A percentile compares a stretch with the other conserved stretches of the same genome.
These are phyloP conservation scores for Aurelia sp. DNA, from an alignment of 30 jellyfish, hydroid and myxozoan genomes.

Conservation along the genomic window DNA sequence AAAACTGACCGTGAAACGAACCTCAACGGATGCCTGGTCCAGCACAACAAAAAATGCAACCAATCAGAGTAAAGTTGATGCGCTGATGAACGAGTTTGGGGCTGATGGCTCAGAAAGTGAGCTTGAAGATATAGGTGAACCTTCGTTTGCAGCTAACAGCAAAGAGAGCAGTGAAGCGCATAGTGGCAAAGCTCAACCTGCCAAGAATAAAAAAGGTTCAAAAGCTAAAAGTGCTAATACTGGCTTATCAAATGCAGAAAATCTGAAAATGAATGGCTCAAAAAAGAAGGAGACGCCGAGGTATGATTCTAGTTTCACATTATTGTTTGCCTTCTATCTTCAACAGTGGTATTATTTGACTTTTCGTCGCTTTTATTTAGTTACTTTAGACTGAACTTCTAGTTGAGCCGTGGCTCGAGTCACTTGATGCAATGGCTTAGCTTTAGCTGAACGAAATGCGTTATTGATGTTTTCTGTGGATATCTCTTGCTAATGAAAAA, in stretches of 20 bases:
- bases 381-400: too few species aligned
- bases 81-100: constrained; percentile 76
- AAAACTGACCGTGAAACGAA: constrained; percentile 80
- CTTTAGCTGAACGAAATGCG: too few species aligned
- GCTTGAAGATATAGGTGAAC: constrained; percentile 59
- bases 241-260: constrained; percentile 12
- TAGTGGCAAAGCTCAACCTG: background rate
- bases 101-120: constrained; percentile 73
- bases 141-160: constrained; percentile 14
- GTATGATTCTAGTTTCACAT: constrained; percentile 10
- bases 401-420: too few species aligned
- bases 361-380: too few species aligned
- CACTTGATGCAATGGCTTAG: too few species aligned
- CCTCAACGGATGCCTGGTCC: constrained; percentile 92
- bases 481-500: too few species aligned
- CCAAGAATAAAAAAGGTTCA: constrained; percentile 50
- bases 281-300: constrained; percentile 66
- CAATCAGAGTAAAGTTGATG: constrained; percentile 64
- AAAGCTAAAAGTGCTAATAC: constrained; percentile 25
- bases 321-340: too few species aligned
- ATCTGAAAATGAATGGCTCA: constrained; percentile 56
- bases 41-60: constrained; percentile 52
- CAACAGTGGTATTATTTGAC: too few species aligned
- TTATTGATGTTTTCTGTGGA: too few species aligned
- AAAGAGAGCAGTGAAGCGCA: constrained; percentile 37